These are phyloP conservation scores for Papilio glaucus DNA, from an alignment of 1,140 invertebrate species.

Conservation along the genomic window DNA sequence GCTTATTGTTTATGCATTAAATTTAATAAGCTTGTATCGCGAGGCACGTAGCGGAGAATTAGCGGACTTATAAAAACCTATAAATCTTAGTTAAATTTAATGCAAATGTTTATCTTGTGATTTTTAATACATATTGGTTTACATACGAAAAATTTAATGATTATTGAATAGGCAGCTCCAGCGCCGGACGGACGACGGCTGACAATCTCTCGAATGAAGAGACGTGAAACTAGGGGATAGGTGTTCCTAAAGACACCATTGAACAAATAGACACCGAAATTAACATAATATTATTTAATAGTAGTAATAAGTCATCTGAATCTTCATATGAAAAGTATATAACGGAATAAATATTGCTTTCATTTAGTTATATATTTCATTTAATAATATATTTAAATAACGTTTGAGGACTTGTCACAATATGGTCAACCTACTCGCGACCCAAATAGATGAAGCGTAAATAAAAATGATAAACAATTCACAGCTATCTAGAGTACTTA, in stretches of 20 bases:
- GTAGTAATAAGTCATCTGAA: too few relatives aligned
- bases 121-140: slow-evolving; percentile 1
- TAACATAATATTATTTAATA: too few relatives aligned
- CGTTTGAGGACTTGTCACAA: neutral
- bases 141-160: neutral
- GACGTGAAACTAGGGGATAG: slow-evolving; percentile 5
- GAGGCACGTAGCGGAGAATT: too few relatives aligned
- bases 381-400: too few relatives aligned
- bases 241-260: too few relatives aligned
- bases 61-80: too few relatives aligned
- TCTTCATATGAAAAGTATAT: too few relatives aligned
- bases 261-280: too few relatives aligned
- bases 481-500: slow-evolving; percentile 18
- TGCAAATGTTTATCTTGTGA: neutral
- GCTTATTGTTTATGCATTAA: too few relatives aligned
- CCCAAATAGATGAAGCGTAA: slow-evolving; percentile 29
- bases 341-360: neutral
- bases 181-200: slow-evolving; percentile 1
- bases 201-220: slow-evolving; percentile 2
- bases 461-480: slow-evolving; percentile 34
- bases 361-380: too few relatives aligned
- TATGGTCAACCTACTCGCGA: slow-evolving; percentile 14
- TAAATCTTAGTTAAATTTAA: too few relatives aligned
- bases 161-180: neutral
- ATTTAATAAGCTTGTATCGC: too few relatives aligned